Evolutionary conservation across 2,888 invertebrate genomes (phyloP).

Genomic region (Xylophagus ater): DNA sequence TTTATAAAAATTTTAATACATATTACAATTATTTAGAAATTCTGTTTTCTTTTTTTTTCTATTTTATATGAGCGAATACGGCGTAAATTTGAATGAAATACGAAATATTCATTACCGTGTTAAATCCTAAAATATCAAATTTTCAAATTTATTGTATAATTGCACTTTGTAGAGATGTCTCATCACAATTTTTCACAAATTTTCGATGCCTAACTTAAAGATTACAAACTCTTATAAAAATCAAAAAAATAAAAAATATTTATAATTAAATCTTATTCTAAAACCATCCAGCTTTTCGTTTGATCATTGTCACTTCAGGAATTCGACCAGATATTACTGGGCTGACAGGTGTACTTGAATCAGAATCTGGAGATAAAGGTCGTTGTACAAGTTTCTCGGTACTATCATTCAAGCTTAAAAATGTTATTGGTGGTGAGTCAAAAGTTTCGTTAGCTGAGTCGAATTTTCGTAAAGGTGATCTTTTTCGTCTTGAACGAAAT

Average conservation of each 20-base stretch:
- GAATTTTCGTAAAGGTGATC: background rate
- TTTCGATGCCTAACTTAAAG: too few relatives aligned
- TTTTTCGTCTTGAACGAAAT: too few relatives aligned
- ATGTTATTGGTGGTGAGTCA: slow-evolving; percentile 13
- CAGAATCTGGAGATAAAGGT: slow-evolving; percentile 11
- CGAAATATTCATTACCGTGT: too few relatives aligned
- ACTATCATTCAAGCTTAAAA: slow-evolving; percentile 29
- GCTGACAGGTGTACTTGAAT: slow-evolving; percentile 13
- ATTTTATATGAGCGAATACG: too few relatives aligned
- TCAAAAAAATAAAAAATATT: background rate
- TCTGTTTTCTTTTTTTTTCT: too few relatives aligned
- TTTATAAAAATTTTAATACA: too few relatives aligned
- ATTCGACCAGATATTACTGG: slow-evolving; percentile 21
- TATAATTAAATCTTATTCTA: background rate
- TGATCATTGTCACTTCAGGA: slow-evolving; percentile 44
- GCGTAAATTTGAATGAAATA: too few relatives aligned
- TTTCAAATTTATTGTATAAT: slow-evolving; percentile 4
- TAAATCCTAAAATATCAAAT: too few relatives aligned
- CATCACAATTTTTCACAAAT: too few relatives aligned
- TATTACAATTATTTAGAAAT: too few relatives aligned
- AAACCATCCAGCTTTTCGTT: slow-evolving; percentile 50
- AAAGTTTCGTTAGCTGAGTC: slow-evolving; percentile 24
- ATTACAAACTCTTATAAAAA: background rate
- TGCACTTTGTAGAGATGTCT: slow-evolving; percentile 11
- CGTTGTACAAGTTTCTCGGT: slow-evolving; percentile 43